Base-by-base conservation (phyloP, 2,113 vertebrate species). In the Anarhynchus alexandrinus region DNA sequence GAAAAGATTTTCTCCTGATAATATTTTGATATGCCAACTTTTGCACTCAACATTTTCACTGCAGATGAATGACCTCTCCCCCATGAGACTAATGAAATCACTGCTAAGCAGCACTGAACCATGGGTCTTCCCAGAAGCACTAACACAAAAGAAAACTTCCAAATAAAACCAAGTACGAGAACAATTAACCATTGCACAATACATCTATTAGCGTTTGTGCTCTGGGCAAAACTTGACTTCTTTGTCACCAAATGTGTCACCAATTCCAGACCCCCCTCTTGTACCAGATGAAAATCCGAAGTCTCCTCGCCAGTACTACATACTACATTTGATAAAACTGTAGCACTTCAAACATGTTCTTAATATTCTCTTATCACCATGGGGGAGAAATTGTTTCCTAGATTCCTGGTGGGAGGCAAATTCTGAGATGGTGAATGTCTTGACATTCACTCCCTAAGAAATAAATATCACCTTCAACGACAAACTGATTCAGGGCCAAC, bases 161-260 rank as follows among this genome's bases (percentile, higher is more conserved):
- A 80, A 92, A 88, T 70, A 82, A 95, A 95, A 70, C 72, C 7
- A 3, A 94, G 87, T 72, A 91, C 42, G n/a, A 89, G 90, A 91
- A 96, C 93, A 94, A 93, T 90, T 89, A 96, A 77, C 74, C 66
- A 38, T 90, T 95, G 95, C 94, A 94, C 89, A 96, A 97, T 77
- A 36, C 54, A 47, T 54, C 30, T 88, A 66, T 65, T 93, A 80
- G 82, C 14, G 12, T 2, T 76, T 42, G 74, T 51, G 89, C 78
- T 90, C 93, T 80, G 74, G 54, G 86, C 62, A 90, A 74, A 86
- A 72, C 49, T 69, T 61, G 61, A 64, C 62, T 72, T 65, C 70
- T 82, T 82, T 83, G 79, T 70, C 82, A 61, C 29, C 5, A 6
- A 77, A 80, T 16, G 4, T 91, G 67, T 70, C 72, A 89, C 81